phyloP scores from a whole-genome alignment of 1,140 invertebrate genomes.

The Steinernema khuongi region DNA sequence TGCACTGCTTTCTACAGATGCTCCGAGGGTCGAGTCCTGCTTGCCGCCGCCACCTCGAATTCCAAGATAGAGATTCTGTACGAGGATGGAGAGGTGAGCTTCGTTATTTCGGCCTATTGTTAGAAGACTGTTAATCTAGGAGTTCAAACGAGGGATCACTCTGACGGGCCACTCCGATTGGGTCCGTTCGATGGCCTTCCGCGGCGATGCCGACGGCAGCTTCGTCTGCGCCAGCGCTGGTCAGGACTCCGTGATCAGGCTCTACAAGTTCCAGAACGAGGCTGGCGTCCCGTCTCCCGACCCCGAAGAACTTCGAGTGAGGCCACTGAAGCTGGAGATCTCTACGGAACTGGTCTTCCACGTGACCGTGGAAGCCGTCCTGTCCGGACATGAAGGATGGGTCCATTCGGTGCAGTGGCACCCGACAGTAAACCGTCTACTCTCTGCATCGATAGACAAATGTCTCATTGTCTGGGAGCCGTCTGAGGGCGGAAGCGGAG shows the following conservation, averaged over 20 bases:
- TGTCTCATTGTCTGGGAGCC: conserved; percentile 84
- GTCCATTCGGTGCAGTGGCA: conserved; percentile 83
- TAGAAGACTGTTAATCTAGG: not conserved
- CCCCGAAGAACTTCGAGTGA: not conserved
- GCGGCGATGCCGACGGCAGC: not conserved
- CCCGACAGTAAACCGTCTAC: conserved; percentile 63
- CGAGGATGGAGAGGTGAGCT: not conserved
- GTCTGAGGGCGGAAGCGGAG: conserved; percentile 61
- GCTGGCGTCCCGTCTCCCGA: not conserved
- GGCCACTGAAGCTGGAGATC: not conserved
- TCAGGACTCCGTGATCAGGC: not conserved
- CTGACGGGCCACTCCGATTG: not conserved
- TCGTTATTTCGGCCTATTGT: not conserved
- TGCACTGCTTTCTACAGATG: conserved; percentile 8
- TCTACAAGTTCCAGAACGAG: conserved; percentile 6
- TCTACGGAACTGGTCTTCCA: not conserved
- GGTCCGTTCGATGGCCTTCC: not conserved
- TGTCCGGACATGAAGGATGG: conserved; percentile 87
- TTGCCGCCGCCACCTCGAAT: not conserved
- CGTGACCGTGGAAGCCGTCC: conserved; percentile 76
- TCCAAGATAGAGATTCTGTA: not conserved
- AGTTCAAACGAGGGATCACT: not conserved
- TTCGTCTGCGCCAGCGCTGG: conserved; percentile 3
- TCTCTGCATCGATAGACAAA: conserved; percentile 88
- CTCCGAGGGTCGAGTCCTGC: not conserved